Base-by-base conservation (phyloP, 2,797 vertebrate species). In the Linurgus olivaceus region DNA sequence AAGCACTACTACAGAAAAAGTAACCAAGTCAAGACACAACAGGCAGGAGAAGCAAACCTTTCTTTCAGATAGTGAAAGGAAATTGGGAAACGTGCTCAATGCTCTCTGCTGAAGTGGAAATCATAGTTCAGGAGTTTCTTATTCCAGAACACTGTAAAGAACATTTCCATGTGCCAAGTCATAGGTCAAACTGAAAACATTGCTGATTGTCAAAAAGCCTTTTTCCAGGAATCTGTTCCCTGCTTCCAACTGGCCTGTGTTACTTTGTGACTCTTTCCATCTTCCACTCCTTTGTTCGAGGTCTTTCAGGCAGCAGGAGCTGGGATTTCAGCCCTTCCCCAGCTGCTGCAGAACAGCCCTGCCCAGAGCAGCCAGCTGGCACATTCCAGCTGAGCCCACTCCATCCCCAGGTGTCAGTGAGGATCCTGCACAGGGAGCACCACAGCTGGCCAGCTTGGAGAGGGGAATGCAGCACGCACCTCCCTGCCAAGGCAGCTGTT, bases 121-220 rank as follows among this genome's bases (percentile, higher is more conserved):
- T 33, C 67, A 61, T 1, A 76, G 31, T 19, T n/a, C 71, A 89
- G 48, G 37, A 91, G 59, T 29, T 71, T 65, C 21, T 7, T 67
- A 63, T 67, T 87, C 81, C 87, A 94, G 84, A 76, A 76, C 89
- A 91, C 25, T 35, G 42, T 52, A 82, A 89, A 93, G 81, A 96
- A 94, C 87, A 85, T 83, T 77, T 87, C 87, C 48, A 25, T 7
- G 55, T 6, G 95, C 91, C 95, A 96, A 94, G 84, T 76, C 19
- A 23, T 24, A n/a, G 94, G 83, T 89, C 71, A 91, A 86, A 87
- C 0, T 4, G 62, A 92, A 83, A 94, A 94, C 74, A 52, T 1
- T 55, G 62, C 71, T 63, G 40, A 37, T 57, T 78, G 78, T 79
- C 89, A 85, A 54, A 91, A 73, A 55, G 67, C 21, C 13, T 92